Base-by-base conservation (phyloP, 2,888 invertebrate species). In the Eudasyphora cyanicolor region DNA sequence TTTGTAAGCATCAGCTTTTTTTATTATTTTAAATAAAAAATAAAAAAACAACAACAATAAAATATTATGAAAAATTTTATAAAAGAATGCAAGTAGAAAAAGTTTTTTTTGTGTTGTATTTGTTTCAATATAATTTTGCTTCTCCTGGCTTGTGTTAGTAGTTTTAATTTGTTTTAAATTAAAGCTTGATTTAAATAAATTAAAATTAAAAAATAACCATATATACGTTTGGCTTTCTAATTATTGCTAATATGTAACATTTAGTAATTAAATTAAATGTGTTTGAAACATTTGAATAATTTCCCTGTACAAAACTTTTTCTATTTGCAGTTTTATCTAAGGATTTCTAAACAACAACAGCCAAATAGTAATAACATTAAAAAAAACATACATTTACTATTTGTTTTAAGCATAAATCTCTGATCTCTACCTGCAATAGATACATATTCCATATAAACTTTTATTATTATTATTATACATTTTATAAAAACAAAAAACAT, bases 301-400 rank as follows among this genome's bases (percentile, higher is more conserved):
- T 45, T 45, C 45, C n/a, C 45, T 45, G 62, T 24, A 67, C 74
- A 77, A 81, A 81, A 84, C 84, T 81, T 84, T 84, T 84, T 84
- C 84, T 84, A 84, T 84, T 84, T 84, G 81, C 84, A 84, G 84
- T 84, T 81, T 81, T 81, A 81, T 45, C 81, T 84, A 84, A 84
- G 84, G 84, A 84, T 76, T 73, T 75, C 75, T 78, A 42, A 64
- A 71, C 80, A 45, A 81, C 84, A 78, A 81, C 84, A 84, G 42
- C 78, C 67, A 78, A 71, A 71, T 71, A 84, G 77, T 38, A 67
- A 67, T 32, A 51, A 51, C 14, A 38, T 38, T 67, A 32, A 35
- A 14, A 21, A 64, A 54, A 54, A 54, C 17, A 24, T 24, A 60
- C 27, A 24, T 57, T 57, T 19, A 38, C 38, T 38, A 64, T 0